These are phyloP conservation scores for Rhynchophorus ferrugineus DNA, from an alignment of 1,140 invertebrate species.

Conservation along the genomic window DNA sequence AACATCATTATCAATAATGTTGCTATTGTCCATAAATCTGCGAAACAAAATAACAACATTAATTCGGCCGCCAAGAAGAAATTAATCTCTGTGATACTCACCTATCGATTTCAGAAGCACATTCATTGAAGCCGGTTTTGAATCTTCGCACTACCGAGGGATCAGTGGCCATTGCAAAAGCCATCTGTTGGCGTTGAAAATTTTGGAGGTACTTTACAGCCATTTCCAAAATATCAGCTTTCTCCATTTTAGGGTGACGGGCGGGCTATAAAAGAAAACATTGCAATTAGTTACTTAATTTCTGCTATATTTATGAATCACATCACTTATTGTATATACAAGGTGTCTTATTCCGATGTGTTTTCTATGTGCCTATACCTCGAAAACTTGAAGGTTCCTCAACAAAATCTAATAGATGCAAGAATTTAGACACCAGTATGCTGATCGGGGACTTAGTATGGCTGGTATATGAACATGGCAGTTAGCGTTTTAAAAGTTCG, in stretches of 20 bases:
- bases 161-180: constrained; percentile 64
- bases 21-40: constrained; percentile 44
- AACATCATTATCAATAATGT: constrained; percentile 51
- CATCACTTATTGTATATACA: no score
- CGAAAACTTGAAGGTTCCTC: no score
- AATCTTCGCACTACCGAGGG: constrained; percentile 76
- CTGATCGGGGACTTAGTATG: no score
- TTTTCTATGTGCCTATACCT: no score
- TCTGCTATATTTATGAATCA: no score
- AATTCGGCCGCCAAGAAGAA: not conserved
- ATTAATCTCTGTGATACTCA: constrained; percentile 37
- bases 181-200: constrained; percentile 66
- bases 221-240: constrained; percentile 95
- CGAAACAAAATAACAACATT: not conserved
- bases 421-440: no score
- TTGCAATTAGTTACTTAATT: not conserved
- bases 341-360: no score
- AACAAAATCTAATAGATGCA: no score
- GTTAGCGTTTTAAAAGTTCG: no score
- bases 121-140: constrained; percentile 81
- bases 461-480: no score
- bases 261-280: constrained; percentile 59
- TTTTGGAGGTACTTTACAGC: constrained; percentile 88
- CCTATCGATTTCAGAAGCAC: constrained; percentile 73
- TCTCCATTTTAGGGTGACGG: constrained; percentile 89